These are phyloP conservation scores for Hippocampus barbouri DNA, from an alignment of 2,113 vertebrate genomes.

Conservation along the genomic window DNA sequence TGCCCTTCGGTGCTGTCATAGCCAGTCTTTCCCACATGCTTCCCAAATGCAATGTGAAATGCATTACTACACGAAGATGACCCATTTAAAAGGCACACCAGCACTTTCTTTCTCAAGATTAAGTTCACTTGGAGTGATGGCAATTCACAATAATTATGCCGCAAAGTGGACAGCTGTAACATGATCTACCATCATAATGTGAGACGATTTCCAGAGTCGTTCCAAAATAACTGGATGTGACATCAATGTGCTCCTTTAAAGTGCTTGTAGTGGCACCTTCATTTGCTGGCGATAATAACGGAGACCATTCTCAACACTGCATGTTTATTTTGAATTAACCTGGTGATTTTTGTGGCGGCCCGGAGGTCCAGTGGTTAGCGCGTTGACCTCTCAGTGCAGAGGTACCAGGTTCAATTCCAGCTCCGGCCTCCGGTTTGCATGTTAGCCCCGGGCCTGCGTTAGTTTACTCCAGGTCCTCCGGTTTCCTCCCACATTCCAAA, in stretches of 20 bases:
- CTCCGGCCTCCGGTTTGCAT: too few relatives aligned
- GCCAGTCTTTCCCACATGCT: slow-evolving; percentile 19
- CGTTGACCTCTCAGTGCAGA: too few relatives aligned
- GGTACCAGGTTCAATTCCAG: too few relatives aligned
- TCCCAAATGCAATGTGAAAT: slow-evolving; percentile 24
- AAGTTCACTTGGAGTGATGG: neutral
- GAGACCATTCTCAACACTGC: neutral
- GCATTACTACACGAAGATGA: slow-evolving; percentile 24
- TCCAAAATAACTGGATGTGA: neutral
- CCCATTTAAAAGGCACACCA: slow-evolving; percentile 19
- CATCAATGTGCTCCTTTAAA: neutral
- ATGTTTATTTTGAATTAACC: too few relatives aligned
- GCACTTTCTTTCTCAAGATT: slow-evolving; percentile 4
- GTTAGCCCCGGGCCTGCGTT: too few relatives aligned
- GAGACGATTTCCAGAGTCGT: neutral
- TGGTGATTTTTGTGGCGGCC: neutral
- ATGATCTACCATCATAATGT: slow-evolving; percentile 19
- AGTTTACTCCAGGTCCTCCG: too few relatives aligned
- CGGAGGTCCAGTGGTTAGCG: too few relatives aligned
- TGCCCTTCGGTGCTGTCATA: slow-evolving; percentile 18
- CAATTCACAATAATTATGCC: slow-evolving; percentile 14
- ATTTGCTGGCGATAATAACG: neutral
- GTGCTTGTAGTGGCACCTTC: neutral
- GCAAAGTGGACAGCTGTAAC: slow-evolving; percentile 29
- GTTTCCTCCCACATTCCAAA: too few relatives aligned